Base-by-base conservation (phyloP, 2,113 vertebrate genomes). In the Bolborhynchus lineola region DNA sequence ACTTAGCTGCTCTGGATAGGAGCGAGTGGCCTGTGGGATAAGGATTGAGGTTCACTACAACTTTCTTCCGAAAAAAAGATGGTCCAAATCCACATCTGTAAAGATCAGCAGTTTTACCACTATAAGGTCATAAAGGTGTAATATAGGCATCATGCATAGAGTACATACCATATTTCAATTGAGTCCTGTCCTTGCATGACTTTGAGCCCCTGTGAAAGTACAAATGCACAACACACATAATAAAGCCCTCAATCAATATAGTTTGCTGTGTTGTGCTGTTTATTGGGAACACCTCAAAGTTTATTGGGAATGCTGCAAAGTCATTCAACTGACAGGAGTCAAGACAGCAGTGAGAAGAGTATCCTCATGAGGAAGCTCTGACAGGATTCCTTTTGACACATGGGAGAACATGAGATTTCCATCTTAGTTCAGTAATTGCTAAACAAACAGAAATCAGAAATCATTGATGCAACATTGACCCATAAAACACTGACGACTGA, bases 371-470 rank as follows among this genome's bases (percentile, higher is more conserved):
- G 95, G 70, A 96, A 93, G 95, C 97, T 71, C 91, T 89, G 92
- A 91, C 84, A 67, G 68, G 86, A 87, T 93, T 88, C 70, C 68
- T 92, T 94, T 92, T 90, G 96, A 96, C 92, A 95, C 68, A 41
- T 46, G 79, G 84, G 79, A 94, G 92, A 86, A 95, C 97, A 78
- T 6, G 44, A 75, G 94, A 62, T 97, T 95, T 76, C 57, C 94
- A 29, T 75, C 91, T 91, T 74, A 35, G 41, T 49, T 93, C 95
- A 86, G 97, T 96, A 96, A 96, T 92, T 83, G 93, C 91, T 92
- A 95, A 96, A 95, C 59, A 75, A 97, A 97, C 93, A 97, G 90
- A 90, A 97, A 97, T 97, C 18, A 91, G 95, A 97, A 97, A 69
- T 88, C 76, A 88, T 91, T 33, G 35, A 95, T 86, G 93, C 23